Conservation (phyloP, 2,113 vertebrate genomes). For the Plecotus auritus region DNA sequence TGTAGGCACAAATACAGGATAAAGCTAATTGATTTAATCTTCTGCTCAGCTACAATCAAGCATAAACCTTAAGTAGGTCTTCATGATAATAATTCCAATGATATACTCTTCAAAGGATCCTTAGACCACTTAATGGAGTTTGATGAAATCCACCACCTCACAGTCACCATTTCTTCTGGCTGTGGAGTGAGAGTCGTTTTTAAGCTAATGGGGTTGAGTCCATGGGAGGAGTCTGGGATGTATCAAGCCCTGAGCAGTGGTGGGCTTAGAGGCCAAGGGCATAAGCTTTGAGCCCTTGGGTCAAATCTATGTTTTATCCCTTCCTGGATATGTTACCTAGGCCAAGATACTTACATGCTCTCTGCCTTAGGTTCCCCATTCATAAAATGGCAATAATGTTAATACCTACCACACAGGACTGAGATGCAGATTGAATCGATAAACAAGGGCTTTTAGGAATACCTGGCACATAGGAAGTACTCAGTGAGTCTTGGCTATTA, state of each 20-base stretch:
- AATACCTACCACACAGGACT: not conserved
- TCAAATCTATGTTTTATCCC: not conserved
- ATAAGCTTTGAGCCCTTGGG: not conserved
- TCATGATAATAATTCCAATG: not conserved
- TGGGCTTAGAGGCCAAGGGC: not conserved
- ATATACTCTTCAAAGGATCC: not conserved
- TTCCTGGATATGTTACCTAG: not conserved
- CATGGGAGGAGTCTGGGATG: not conserved
- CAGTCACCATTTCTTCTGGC: not conserved
- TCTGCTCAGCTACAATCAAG: not conserved
- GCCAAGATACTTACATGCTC: not conserved
- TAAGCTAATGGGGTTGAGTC: not conserved
- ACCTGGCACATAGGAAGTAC: not conserved
- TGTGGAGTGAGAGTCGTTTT: not conserved
- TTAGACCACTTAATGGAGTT: not conserved
- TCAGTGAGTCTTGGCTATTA: not conserved
- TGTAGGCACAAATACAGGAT: not conserved
- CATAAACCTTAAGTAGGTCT: not conserved
- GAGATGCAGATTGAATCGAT: not conserved
- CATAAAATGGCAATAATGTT: not conserved
- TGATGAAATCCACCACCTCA: not conserved
- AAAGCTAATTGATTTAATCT: not conserved
- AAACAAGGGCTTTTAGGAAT: not conserved
- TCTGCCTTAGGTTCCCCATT: not conserved
- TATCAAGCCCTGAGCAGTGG: not conserved